Base-by-base conservation (phyloP, 2,888 invertebrate genomes). In the Neoitamus cyanurus region DNA sequence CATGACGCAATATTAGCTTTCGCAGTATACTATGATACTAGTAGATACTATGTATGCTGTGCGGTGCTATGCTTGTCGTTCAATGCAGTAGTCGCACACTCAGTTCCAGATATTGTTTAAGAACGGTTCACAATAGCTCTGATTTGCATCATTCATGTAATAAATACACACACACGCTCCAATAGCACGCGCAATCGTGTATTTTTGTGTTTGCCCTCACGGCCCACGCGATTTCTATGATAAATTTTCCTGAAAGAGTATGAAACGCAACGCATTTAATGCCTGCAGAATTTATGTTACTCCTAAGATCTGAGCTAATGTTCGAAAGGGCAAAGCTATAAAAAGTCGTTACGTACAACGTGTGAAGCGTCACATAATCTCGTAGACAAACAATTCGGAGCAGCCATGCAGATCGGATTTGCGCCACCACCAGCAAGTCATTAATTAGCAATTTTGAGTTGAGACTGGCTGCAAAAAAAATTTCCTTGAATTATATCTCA, bases 401-500 rank as follows among this genome's bases (percentile, higher is more conserved):
- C 9, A 58, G 25, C 58, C 58, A 58, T 58, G 15, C 20, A 9
- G 58, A 58, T 9, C 20, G 3, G 20, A 58, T 20, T 58, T 20
- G 58, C 25, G 58, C 25, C 58, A 58, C 58, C 20, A 7, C 1
- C 58, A 3, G 58, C 20, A 42, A 3, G 20, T 58, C 58, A 58
- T 58, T 58, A 58, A 58, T 58, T 58, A 58, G 58, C 58, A 58
- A 20, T 58, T 58, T 58, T 25, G 58, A 25, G 20, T 20, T 58
- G 58, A 25, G 20, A 20, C 15, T 72, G 72, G 30, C 30, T 72
- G 72, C 9, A 34, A 6, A 20, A 58, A 58, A 72, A 72, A 72
- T 15, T 31, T 72, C 72, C 34, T 34, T 72, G 72, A 72, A 72
- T 31, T 34, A 72, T 72, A 72, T 72, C 72, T 34, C 34, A 72